Evolutionary conservation across 1,140 invertebrate genomes (phyloP).

Genomic region (Anagrus nilaparvatae): DNA sequence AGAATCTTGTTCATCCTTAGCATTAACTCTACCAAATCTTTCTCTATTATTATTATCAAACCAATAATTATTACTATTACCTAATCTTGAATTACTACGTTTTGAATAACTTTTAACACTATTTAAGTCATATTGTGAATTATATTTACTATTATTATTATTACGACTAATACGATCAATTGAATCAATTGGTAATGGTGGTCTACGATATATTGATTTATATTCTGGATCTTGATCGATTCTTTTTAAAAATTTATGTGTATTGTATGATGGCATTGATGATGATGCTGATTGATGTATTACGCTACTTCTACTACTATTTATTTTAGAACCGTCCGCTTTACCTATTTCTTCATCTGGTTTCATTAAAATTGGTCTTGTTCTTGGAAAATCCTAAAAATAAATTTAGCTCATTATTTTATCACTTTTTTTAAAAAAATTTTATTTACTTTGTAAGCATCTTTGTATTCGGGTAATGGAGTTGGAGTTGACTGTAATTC

Average conservation of each 20-base stretch:
- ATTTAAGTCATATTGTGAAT: too few species aligned
- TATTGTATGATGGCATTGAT: conserved; percentile 19
- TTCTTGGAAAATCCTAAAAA: conserved; percentile 34
- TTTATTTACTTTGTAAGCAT: conserved; percentile 33
- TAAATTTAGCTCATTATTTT: not conserved
- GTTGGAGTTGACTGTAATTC: conserved; percentile 29
- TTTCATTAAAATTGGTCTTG: conserved; percentile 30
- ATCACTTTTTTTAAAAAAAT: not conserved
- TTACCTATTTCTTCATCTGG: conserved; percentile 35
- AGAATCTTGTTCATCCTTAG: conserved; percentile 28
- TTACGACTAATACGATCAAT: too few species aligned
- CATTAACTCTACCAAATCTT: conserved; percentile 24
- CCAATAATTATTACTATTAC: conserved; percentile 33
- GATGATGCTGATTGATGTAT: too few species aligned
- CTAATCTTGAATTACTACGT: too few species aligned
- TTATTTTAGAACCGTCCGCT: conserved; percentile 34
- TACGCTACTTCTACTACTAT: not conserved
- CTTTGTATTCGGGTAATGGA: conserved; percentile 37
- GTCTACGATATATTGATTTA: conserved; percentile 34
- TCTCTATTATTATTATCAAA: conserved; percentile 27
- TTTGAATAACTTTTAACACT: too few species aligned
- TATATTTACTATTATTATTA: too few species aligned
- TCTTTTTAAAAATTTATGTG: conserved; percentile 27
- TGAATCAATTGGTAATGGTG: too few species aligned
- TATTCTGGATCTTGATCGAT: conserved; percentile 41